Conservation (phyloP, 2,113 vertebrate species). For the Columbina picui region DNA sequence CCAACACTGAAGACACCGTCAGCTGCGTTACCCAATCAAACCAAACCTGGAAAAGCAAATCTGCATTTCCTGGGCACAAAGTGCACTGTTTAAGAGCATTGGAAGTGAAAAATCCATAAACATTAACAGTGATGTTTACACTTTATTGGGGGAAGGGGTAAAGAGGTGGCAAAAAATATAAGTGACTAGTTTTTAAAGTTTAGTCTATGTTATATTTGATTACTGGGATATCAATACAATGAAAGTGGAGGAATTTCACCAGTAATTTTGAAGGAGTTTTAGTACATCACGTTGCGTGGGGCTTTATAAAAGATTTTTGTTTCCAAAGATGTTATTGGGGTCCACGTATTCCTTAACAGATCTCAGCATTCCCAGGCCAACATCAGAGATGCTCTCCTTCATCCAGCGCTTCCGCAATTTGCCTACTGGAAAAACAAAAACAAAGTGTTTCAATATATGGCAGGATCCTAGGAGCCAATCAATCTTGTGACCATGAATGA, state of each 20-base stretch:
- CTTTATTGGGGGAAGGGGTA: constrained; percentile 59
- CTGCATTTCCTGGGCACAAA: constrained; percentile 12
- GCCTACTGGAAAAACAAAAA: constrained; percentile 88
- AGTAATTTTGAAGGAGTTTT: constrained; percentile 37
- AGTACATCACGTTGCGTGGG: constrained; percentile 40
- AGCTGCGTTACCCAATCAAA: constrained; percentile 55
- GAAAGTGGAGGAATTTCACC: constrained; percentile 56
- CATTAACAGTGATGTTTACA: constrained; percentile 55
- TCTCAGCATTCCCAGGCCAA: constrained; percentile 94
- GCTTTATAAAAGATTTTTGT: constrained; percentile 94
- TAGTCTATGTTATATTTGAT: constrained; percentile 79
- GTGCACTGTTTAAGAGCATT: neutral
- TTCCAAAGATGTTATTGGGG: constrained; percentile 97
- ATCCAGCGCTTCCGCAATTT: constrained; percentile 98
- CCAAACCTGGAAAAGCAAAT: constrained; percentile 57
- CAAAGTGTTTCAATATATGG: constrained; percentile 83
- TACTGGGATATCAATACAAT: constrained; percentile 79
- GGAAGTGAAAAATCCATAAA: constrained; percentile 65
- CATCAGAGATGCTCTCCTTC: constrained; percentile 90
- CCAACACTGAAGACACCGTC: constrained; percentile 51
- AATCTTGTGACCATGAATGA: constrained; percentile 98
- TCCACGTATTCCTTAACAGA: constrained; percentile 97
- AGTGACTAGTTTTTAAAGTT: constrained; percentile 64
- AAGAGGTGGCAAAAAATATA: constrained; percentile 29
- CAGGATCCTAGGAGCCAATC: constrained; percentile 91